phyloP scores from a whole-genome alignment of 1,140 invertebrate genomes.

The Drosophila sp. region DNA sequence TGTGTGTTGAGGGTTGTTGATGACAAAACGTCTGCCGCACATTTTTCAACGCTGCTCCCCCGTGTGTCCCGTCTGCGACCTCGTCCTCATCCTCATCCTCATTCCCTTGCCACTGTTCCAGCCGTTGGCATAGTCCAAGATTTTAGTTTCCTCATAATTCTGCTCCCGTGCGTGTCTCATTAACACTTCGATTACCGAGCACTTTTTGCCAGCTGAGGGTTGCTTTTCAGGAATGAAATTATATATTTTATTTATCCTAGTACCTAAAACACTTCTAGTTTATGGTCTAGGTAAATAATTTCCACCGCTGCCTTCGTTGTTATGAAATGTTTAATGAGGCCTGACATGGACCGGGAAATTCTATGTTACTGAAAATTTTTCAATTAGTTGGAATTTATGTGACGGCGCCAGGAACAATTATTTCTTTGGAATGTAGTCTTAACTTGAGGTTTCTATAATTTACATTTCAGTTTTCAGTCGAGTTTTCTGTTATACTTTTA shows the following conservation, averaged over 20 bases:
- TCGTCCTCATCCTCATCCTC: too few species aligned
- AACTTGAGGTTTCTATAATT: conserved; percentile 31
- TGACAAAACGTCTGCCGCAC: conserved; percentile 67
- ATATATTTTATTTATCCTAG: conserved; percentile 38
- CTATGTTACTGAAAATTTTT: conserved; percentile 63
- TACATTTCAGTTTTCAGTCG: neutral
- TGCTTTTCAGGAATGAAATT: conserved; percentile 39
- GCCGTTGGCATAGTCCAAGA: conserved; percentile 41
- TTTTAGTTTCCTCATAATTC: conserved; percentile 56
- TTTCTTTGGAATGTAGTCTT: conserved; percentile 22
- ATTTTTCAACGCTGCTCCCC: conserved; percentile 63
- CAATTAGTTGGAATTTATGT: conserved; percentile 75
- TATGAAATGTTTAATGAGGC: conserved; percentile 74
- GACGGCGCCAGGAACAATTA: conserved; percentile 34
- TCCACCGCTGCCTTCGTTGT: conserved; percentile 48
- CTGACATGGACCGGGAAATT: conserved; percentile 51
- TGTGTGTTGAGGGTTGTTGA: conserved; percentile 61
- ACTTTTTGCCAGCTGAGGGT: conserved; percentile 46
- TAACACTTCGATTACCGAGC: conserved; percentile 70
- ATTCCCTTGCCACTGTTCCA: conserved; percentile 3
- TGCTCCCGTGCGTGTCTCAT: conserved; percentile 60
- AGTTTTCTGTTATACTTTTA: neutral
- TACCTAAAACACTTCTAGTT: conserved; percentile 20
- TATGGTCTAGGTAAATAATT: conserved; percentile 62
- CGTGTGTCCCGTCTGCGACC: neutral